phyloP scores from a whole-genome alignment of 2,888 invertebrate genomes.

The Endomychus coccineus region DNA sequence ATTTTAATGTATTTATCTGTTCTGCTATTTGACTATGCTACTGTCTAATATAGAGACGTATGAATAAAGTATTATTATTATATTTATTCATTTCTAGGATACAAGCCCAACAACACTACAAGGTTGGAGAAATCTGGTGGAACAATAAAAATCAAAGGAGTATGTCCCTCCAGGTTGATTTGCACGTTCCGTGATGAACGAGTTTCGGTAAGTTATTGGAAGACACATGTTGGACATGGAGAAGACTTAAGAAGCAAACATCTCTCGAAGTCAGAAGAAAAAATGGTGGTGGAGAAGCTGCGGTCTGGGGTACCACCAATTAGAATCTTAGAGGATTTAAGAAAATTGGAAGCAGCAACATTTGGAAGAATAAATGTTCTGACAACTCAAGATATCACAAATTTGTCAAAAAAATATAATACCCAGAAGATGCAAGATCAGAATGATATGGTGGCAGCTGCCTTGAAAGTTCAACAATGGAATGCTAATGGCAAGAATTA shows the following conservation, averaged over 20 bases:
- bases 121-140: background rate
- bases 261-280: background rate
- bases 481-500: constrained; percentile 2
- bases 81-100: too few species aligned
- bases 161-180: constrained; percentile 3
- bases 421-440: background rate
- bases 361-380: background rate
- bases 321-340: background rate
- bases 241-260: constrained; percentile 2
- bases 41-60: too few species aligned
- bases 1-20: too few species aligned
- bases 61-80: too few species aligned
- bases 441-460: constrained; percentile 1
- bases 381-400: background rate
- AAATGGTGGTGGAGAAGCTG: background rate
- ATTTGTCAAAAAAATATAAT: constrained; percentile 3
- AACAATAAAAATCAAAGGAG: background rate
- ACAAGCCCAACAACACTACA: too few species aligned
- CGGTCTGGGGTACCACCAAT: background rate
- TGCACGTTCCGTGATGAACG: background rate
- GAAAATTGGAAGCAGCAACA: background rate
- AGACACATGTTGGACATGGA: constrained; percentile 7
- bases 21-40: too few species aligned
- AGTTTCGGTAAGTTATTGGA: background rate
- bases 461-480: constrained; percentile 2